phyloP scores from a whole-genome alignment of 2,888 invertebrate genomes.

The Temnothorax ravouxi region DNA sequence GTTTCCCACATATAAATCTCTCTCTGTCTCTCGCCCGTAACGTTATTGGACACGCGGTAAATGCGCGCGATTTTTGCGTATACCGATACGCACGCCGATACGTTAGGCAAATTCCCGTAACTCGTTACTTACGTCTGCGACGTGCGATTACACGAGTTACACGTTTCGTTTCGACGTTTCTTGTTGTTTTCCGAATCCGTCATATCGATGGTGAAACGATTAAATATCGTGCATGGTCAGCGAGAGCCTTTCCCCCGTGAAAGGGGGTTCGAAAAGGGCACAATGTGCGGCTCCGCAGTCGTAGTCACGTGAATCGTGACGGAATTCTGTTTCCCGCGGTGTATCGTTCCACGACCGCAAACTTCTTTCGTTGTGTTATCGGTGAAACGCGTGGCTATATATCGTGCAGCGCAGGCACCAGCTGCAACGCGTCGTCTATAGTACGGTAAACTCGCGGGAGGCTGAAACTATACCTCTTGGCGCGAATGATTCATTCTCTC shows the following conservation, averaged over 20 bases:
- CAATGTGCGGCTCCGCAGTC: background rate
- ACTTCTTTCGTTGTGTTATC: constrained; percentile 38
- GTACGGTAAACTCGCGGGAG: background rate
- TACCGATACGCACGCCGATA: no score
- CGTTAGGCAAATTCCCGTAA: background rate
- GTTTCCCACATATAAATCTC: constrained; percentile 1
- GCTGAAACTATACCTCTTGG: background rate
- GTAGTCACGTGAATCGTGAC: background rate
- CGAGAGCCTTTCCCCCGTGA: background rate
- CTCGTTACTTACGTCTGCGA: background rate
- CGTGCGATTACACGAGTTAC: background rate
- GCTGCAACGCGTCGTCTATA: constrained; percentile 25
- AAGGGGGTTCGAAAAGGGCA: background rate
- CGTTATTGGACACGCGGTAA: constrained; percentile 12
- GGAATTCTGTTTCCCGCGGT: background rate
- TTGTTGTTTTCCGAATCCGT: background rate
- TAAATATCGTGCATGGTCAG: background rate
- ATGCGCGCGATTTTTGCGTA: constrained; percentile 4
- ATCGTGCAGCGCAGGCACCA: background rate
- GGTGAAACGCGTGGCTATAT: constrained; percentile 7
- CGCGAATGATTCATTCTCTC: constrained; percentile 21
- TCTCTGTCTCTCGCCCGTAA: background rate
- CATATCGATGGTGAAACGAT: background rate
- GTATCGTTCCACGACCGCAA: constrained; percentile 14
- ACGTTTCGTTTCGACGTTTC: background rate